Evolutionary conservation across 2,113 vertebrate species (phyloP).

Genomic region (Myrmecophaga tridactyla): DNA sequence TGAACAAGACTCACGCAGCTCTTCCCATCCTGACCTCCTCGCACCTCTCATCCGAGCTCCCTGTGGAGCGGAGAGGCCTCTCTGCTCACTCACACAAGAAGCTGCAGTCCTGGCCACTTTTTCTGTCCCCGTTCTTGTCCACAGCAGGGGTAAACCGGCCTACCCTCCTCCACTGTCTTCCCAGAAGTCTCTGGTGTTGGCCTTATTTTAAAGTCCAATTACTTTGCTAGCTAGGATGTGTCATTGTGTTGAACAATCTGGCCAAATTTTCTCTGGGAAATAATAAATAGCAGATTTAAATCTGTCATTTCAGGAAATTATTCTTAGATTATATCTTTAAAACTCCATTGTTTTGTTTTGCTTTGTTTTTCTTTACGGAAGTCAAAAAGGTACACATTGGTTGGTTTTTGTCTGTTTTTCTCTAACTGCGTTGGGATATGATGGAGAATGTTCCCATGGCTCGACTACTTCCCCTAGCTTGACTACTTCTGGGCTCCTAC

Average conservation of each 20-base stretch:
- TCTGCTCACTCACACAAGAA: too few relatives aligned
- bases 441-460: neutral
- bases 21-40: too few relatives aligned
- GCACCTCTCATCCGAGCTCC: too few relatives aligned
- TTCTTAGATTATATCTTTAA: neutral
- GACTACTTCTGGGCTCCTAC: neutral
- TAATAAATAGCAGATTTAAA: neutral
- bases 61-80: too few relatives aligned
- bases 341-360: neutral
- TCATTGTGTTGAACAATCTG: slow-evolving; percentile 11
- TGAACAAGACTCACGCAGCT: too few relatives aligned
- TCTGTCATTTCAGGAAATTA: neutral
- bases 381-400: neutral
- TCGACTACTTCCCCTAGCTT: neutral
- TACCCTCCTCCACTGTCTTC: too few relatives aligned
- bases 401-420: neutral
- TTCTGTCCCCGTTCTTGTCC: too few relatives aligned
- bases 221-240: neutral
- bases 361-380: neutral
- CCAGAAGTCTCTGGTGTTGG: too few relatives aligned
- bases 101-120: too few relatives aligned
- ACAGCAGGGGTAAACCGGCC: too few relatives aligned
- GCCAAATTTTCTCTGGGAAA: neutral
- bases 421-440: neutral
- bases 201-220: slow-evolving; percentile 16